These are phyloP conservation scores for Mesembrinibis cayennensis DNA, from an alignment of 2,113 vertebrate genomes.

Conservation along the genomic window DNA sequence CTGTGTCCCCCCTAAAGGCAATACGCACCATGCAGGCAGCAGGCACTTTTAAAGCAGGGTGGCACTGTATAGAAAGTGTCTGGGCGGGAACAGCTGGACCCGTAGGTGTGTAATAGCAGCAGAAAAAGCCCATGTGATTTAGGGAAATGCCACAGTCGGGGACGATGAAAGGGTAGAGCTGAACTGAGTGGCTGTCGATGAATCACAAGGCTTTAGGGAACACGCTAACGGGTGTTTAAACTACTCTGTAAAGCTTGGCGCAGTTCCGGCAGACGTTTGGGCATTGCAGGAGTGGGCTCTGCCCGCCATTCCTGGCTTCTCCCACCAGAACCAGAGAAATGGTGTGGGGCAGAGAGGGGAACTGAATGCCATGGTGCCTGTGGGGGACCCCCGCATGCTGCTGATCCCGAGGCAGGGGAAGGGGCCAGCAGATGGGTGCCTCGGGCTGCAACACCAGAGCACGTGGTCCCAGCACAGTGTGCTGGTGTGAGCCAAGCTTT, in stretches of 20 bases:
- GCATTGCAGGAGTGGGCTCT: background rate
- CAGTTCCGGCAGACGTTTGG: background rate
- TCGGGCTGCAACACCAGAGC: background rate
- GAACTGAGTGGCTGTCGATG: background rate
- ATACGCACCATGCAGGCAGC: rapidly evolving
- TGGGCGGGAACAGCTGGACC: constrained; percentile 18
- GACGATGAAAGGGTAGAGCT: constrained; percentile 1
- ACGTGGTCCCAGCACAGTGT: rapidly evolving
- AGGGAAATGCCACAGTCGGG: background rate
- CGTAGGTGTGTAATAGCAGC: background rate
- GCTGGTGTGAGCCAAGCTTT: background rate
- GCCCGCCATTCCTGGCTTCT: background rate
- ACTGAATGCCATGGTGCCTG: rapidly evolving
- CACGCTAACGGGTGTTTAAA: background rate
- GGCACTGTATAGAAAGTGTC: background rate
- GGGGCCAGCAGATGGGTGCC: rapidly evolving
- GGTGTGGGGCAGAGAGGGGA: rapidly evolving
- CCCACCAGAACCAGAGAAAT: background rate
- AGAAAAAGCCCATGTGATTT: background rate
- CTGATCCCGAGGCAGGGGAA: rapidly evolving
- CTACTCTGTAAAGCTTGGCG: background rate
- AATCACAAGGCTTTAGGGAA: constrained; percentile 19
- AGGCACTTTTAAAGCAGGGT: background rate
- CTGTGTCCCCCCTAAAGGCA: background rate
- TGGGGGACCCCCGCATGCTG: rapidly evolving